Evolutionary conservation across 30 jellyfish, hydroid and myxozoan species (phyloP).

Genomic region (Turritopsis rubra): DNA sequence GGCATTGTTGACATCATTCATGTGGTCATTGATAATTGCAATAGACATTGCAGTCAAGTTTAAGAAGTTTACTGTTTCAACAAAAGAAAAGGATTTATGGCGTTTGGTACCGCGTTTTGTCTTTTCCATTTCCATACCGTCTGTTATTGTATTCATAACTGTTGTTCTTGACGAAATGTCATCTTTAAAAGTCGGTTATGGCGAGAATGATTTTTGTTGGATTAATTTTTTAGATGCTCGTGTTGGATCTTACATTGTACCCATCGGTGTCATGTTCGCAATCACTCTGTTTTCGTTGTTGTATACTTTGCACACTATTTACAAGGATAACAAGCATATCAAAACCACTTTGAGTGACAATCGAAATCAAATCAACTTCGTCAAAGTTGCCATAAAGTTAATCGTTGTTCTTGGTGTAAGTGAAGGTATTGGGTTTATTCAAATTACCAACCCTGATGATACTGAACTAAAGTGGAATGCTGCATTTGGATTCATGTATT

Average conservation of each 20-base stretch:
- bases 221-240: background rate
- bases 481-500: slow-evolving; percentile 3
- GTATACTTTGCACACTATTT: background rate
- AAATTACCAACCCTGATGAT: background rate
- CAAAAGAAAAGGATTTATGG: background rate
- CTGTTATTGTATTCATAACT: background rate
- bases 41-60: slow-evolving; percentile 1
- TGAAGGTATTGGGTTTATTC: slow-evolving; percentile 11
- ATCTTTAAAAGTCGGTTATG: slow-evolving; percentile 7
- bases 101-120: background rate
- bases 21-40: slow-evolving; percentile 5
- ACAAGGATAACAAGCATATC: background rate
- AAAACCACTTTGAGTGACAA: background rate
- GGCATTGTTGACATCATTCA: slow-evolving; percentile 1
- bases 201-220: slow-evolving; percentile 11
- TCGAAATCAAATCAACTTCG: background rate
- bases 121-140: background rate
- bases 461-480: background rate
- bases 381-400: slow-evolving; percentile 6
- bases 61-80: background rate
- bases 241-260: slow-evolving; percentile 16
- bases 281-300: background rate
- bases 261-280: background rate
- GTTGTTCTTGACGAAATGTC: background rate
- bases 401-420: background rate